These are phyloP conservation scores for Eucriotettix oculatus DNA, from an alignment of 2,888 invertebrate genomes.

Conservation along the genomic window DNA sequence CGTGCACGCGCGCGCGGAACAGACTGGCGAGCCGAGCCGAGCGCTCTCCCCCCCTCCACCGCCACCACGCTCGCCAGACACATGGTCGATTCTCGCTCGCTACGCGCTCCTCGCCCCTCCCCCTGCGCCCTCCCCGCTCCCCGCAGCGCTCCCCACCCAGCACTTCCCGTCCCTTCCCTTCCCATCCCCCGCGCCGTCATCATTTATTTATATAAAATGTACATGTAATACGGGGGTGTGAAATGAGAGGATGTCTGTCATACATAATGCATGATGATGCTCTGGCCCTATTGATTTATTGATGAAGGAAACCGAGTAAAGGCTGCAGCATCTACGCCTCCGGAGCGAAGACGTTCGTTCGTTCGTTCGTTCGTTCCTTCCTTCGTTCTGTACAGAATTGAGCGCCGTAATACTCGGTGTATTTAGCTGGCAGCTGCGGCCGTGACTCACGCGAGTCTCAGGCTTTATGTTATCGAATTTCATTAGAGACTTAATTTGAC, in stretches of 20 bases:
- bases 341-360: too few relatives aligned
- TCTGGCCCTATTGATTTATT: conserved; percentile 19
- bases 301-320: conserved; percentile 13
- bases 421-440: conserved; percentile 8
- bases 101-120: conserved; percentile 4
- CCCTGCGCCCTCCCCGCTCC: conserved; percentile 3
- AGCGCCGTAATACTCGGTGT: background rate
- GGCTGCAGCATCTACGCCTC: background rate
- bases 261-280: conserved; percentile 18
- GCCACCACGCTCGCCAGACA: conserved; percentile 9
- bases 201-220: conserved; percentile 23
- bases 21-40: conserved; percentile 12
- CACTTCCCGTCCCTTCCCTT: conserved; percentile 3
- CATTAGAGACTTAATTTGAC: conserved; percentile 15
- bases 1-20: conserved; percentile 18
- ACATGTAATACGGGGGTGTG: conserved; percentile 22
- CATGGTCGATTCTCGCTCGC: conserved; percentile 14
- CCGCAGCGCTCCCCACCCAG: conserved; percentile 4
- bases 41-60: conserved; percentile 5
- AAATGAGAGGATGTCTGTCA: conserved; percentile 19
- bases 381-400: background rate
- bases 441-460: conserved; percentile 4
- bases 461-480: conserved; percentile 16
- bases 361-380: too few relatives aligned
- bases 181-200: conserved; percentile 10